These are phyloP conservation scores for Crax fasciolata DNA, from an alignment of 2,797 vertebrate species.

Conservation along the genomic window DNA sequence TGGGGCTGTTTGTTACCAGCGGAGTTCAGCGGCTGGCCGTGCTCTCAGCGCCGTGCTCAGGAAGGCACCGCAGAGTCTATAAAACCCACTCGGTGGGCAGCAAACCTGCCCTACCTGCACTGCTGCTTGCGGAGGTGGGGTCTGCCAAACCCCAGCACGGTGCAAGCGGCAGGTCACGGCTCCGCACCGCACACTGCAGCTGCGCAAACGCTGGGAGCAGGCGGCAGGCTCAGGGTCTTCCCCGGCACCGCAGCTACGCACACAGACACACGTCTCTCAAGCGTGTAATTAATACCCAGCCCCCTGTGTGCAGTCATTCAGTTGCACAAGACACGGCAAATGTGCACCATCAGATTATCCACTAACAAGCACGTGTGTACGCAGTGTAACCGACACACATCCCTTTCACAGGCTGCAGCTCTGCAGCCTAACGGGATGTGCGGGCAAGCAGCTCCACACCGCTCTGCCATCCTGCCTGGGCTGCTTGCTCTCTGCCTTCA, in stretches of 20 bases:
- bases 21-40: conserved; percentile 79
- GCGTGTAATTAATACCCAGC: conserved; percentile 66
- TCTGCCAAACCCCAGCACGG: neutral
- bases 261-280: conserved; percentile 41
- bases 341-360: conserved; percentile 3
- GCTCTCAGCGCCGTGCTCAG: conserved; percentile 35
- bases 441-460: neutral
- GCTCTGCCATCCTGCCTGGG: neutral
- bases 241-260: neutral
- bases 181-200: neutral
- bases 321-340: neutral
- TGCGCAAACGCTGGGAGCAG: neutral
- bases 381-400: neutral
- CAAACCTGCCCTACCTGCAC: neutral
- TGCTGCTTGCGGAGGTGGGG: fast-evolving
- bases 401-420: neutral
- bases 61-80: conserved; percentile 20
- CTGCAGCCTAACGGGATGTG: fast-evolving
- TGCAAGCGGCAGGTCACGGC: fast-evolving
- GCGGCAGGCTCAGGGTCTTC: neutral
- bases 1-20: conserved; percentile 88
- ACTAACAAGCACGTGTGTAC: neutral
- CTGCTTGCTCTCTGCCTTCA: neutral
- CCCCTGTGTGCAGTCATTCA: neutral
- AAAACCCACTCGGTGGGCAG: conserved; percentile 46